Conservation (phyloP, 1,140 invertebrate genomes). For the Nasonia vitripennis region DNA sequence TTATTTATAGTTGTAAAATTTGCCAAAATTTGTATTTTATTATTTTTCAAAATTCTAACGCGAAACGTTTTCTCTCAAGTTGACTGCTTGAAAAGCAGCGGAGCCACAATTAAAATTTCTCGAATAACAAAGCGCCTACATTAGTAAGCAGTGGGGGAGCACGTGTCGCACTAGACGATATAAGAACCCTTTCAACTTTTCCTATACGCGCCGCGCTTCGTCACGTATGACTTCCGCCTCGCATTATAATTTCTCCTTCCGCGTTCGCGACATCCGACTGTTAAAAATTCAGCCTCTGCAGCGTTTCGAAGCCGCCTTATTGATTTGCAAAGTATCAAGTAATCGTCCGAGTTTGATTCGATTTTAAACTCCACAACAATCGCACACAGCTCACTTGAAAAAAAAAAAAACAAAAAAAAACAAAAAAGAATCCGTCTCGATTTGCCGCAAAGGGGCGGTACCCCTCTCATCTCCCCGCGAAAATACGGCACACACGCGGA, state of each 20-base stretch:
- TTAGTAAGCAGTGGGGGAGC: too few relatives aligned
- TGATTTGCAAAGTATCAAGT: background rate
- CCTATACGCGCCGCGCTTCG: background rate
- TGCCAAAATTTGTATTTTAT: too few relatives aligned
- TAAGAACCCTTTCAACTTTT: background rate
- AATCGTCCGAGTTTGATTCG: background rate
- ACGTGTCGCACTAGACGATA: background rate
- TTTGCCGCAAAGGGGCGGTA: too few relatives aligned
- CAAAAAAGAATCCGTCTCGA: background rate
- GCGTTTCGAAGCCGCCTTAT: background rate
- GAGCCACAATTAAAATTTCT: too few relatives aligned
- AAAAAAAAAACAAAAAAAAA: background rate
- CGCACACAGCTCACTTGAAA: too few relatives aligned
- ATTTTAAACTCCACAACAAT: background rate
- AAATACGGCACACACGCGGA: background rate
- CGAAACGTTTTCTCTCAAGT: too few relatives aligned
- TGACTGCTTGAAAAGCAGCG: too few relatives aligned
- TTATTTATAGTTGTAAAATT: too few relatives aligned
- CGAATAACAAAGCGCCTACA: too few relatives aligned
- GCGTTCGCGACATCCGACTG: constrained; percentile 3
- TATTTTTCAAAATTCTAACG: too few relatives aligned
- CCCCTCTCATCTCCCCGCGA: background rate
- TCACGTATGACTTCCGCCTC: constrained; percentile 34
- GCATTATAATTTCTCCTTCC: constrained; percentile 32
- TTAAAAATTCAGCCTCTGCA: constrained; percentile 21